Conservation (phyloP, 2,113 vertebrate genomes). For the Hyaena hyaena region DNA sequence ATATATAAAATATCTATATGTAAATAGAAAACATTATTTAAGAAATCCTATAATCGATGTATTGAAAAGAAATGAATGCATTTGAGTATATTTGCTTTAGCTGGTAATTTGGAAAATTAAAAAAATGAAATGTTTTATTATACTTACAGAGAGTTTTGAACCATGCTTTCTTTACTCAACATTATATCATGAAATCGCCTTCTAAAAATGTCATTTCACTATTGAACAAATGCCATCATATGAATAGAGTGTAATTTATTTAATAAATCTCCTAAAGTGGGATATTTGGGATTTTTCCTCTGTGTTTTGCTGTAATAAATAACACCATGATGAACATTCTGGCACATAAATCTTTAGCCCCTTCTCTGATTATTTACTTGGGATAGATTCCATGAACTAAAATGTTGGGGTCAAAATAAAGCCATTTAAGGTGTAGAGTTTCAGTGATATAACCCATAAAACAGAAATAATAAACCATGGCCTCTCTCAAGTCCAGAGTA, state of each 20-base stretch:
- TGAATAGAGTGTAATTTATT: constrained; percentile 55
- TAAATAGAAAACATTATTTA: background rate
- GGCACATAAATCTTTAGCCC: constrained; percentile 61
- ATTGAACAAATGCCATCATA: constrained; percentile 26
- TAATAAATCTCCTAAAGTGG: constrained; percentile 51
- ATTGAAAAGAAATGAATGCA: constrained; percentile 13
- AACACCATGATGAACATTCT: constrained; percentile 61
- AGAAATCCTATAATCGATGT: background rate
- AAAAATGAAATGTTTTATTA: background rate
- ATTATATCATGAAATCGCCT: background rate
- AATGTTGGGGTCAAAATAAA: constrained; percentile 77
- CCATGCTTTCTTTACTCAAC: constrained; percentile 30
- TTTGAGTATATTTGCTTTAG: constrained; percentile 7
- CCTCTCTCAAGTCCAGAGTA: constrained; percentile 56
- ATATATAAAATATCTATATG: background rate
- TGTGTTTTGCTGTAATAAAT: constrained; percentile 71
- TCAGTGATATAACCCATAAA: constrained; percentile 78
- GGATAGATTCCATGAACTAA: constrained; percentile 75
- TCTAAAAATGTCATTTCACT: constrained; percentile 20
- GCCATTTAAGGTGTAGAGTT: constrained; percentile 75
- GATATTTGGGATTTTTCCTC: constrained; percentile 60
- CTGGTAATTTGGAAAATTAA: background rate
- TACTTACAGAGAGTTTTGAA: constrained; percentile 48
- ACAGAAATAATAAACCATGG: constrained; percentile 78
- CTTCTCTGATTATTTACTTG: constrained; percentile 76